Evolutionary conservation across 2,113 vertebrate species (phyloP).

Genomic region (Phyllopteryx taeniolatus): DNA sequence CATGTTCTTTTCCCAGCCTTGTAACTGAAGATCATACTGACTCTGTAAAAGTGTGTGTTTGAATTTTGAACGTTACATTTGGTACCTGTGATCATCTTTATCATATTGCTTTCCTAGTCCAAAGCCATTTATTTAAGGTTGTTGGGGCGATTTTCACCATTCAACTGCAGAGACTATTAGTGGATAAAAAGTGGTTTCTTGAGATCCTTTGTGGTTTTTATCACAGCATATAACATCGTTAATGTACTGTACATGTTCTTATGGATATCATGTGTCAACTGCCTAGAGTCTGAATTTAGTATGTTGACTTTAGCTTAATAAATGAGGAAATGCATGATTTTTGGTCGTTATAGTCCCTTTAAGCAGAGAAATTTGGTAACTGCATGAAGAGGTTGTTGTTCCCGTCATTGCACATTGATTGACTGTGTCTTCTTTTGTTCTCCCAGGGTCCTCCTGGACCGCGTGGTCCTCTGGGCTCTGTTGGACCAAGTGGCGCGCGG

Average conservation of each 20-base stretch:
- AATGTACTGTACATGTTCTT: conserved; percentile 7
- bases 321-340: conserved; percentile 22
- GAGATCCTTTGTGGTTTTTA: neutral
- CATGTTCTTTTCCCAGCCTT: conserved; percentile 29
- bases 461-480: conserved; percentile 84
- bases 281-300: conserved; percentile 20
- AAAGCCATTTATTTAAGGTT: too few relatives aligned
- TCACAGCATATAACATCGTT: conserved; percentile 5
- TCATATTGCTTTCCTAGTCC: neutral
- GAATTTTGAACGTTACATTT: neutral
- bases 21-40: conserved; percentile 32
- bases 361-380: conserved; percentile 26
- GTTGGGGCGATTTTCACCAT: neutral
- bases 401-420: conserved; percentile 47
- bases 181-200: neutral
- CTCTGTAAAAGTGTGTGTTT: conserved; percentile 7
- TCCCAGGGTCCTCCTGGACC: conserved; percentile 83
- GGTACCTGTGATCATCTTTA: neutral
- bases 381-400: conserved; percentile 37
- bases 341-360: conserved; percentile 20
- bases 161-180: neutral
- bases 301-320: conserved; percentile 44
- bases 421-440: conserved; percentile 56
- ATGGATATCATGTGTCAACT: conserved; percentile 20
- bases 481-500: conserved; percentile 86